Evolutionary conservation across 2,113 vertebrate genomes (phyloP).

Genomic region (Psammodynastes pulverulentus): DNA sequence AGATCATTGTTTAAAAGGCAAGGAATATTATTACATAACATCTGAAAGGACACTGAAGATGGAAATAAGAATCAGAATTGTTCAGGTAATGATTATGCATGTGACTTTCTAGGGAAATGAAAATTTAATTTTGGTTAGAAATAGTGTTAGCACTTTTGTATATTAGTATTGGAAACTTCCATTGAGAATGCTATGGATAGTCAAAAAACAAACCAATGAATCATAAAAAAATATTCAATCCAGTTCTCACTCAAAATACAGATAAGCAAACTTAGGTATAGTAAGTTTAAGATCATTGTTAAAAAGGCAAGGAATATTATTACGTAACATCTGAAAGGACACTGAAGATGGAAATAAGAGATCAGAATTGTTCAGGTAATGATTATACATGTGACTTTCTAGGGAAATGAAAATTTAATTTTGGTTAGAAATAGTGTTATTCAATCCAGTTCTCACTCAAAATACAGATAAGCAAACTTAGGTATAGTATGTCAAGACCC

Average conservation of each 20-base stretch:
- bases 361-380: neutral
- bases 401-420: neutral
- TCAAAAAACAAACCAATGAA: neutral
- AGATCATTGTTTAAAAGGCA: neutral
- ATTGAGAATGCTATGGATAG: neutral
- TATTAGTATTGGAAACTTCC: neutral
- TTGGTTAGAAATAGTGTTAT: neutral
- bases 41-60: neutral
- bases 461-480: neutral
- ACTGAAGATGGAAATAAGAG: neutral
- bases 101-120: neutral
- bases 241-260: neutral
- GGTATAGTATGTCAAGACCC: neutral
- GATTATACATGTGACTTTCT: neutral
- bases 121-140: neutral
- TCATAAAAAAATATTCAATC: neutral
- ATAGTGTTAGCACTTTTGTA: neutral
- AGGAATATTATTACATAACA: neutral
- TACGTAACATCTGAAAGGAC: neutral
- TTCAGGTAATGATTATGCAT: neutral
- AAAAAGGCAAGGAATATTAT: neutral
- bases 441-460: neutral
- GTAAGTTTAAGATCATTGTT: neutral
- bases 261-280: neutral
- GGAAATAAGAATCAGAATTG: neutral